Conservation (phyloP, 2,113 vertebrate genomes). For the Monopterus albus region DNA sequence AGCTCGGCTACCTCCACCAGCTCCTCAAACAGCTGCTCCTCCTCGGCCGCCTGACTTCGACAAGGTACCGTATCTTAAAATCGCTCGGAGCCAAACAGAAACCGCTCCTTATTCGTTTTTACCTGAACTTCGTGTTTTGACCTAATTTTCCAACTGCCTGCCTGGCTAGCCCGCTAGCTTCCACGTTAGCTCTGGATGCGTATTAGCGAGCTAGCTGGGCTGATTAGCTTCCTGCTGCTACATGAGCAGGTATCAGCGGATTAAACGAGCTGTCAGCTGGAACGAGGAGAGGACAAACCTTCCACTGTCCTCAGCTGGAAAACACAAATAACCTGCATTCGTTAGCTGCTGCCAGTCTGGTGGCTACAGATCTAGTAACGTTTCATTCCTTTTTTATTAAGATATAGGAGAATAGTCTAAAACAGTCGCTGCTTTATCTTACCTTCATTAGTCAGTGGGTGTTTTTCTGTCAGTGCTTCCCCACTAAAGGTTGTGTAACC, state of each 20-base stretch:
- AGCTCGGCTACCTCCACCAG: conserved; percentile 18
- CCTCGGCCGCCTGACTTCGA: conserved; percentile 17
- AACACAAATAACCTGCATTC: not conserved
- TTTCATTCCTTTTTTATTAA: no score
- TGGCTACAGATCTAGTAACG: no score
- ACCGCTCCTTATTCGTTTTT: not conserved
- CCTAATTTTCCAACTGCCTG: conserved; percentile 37
- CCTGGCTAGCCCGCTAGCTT: conserved; percentile 40
- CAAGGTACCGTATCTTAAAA: conserved; percentile 34
- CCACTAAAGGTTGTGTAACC: no score
- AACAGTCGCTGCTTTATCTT: no score
- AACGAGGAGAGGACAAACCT: not conserved
- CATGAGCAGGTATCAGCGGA: not conserved
- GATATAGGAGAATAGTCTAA: no score
- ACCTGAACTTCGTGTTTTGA: conserved; percentile 26
- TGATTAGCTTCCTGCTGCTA: conserved; percentile 50
- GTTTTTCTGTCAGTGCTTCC: no score
- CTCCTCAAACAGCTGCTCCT: not conserved
- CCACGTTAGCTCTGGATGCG: conserved; percentile 48
- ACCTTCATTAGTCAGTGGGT: no score
- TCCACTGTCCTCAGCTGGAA: not conserved
- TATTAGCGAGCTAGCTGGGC: conserved; percentile 58
- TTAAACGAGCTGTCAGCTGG: not conserved
- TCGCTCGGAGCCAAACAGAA: not conserved
- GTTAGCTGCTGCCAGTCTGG: not conserved